Base-by-base conservation (phyloP, 2,888 invertebrate species). In the Synanthedon tipuliformis region DNA sequence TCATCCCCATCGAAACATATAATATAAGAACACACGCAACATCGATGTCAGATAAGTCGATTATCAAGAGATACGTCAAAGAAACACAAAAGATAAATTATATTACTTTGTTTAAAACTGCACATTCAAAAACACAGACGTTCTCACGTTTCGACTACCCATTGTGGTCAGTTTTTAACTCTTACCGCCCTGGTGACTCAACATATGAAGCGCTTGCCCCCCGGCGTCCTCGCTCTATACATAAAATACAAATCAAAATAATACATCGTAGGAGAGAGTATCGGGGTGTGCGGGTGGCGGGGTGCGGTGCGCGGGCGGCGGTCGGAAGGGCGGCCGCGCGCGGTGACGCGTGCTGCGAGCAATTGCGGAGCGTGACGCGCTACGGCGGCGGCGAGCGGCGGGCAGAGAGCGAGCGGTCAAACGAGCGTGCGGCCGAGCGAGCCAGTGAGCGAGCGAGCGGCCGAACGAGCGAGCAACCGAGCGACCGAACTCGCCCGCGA, bases 111-210 rank as follows among this genome's bases (percentile, higher is more conserved):
- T 74, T 77, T 78, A 76, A 23, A 34, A 85, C 75, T 84, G 85
- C 86, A 84, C 87, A 83, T 87, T 86, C 87, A 86, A 34, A n/a
- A 77, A 86, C 87, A 87, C 85, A 86, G 85, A 86, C 86, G 87
- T 85, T 86, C 85, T 83, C 84, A 85, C 81, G 83, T 73, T 78
- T 82, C 73, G 84, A 81, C 86, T 86, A 86, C 81, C 86, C 86
- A 85, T 34, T 73, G 78, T 80, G 79, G 81, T 68, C 80, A 81
- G 77, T 79, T 53, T 58, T 65, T 75, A 80, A 81, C 82, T 90
- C 94, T 95, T 95, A 96, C 96, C 95, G 93, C 96, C 95, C 94
- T 96, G 96, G 88, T 94, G 93, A 88, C 93, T 92, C 90, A 96
- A 90, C 92, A 92, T 92, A 88, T 93, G 93, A 90, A 95, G 89